Base-by-base conservation (phyloP, 2,113 vertebrate genomes). In the Aptenodytes forsteri region DNA sequence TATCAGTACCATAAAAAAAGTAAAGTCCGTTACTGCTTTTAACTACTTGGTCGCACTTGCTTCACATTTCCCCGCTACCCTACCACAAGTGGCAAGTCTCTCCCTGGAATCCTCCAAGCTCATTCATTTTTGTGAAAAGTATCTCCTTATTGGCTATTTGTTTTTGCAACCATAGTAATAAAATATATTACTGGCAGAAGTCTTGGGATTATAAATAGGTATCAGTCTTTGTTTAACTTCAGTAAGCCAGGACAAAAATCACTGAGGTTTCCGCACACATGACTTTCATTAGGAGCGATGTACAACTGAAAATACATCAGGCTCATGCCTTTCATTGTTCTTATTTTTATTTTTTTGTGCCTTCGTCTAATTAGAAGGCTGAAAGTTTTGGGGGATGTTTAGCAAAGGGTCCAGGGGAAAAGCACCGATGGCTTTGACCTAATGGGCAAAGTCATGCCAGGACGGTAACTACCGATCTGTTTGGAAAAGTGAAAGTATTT, bases 201-300 rank as follows among this genome's bases (percentile, higher is more conserved):
- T 29, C 76, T 87, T 0, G 1, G 27, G 36, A 81, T 95, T 91
- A 92, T 87, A 93, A 93, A 95, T 56, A 95, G 88, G 76, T 95
- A 89, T 87, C 65, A 52, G 67, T 58, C 42, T 83, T 86, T 87
- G 90, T 93, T 96, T 92, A 83, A 95, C 78, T 96, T 97, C 72
- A 65, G 83, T 93, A 87, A 96, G 61, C 38, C 72, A 82, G 69
- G 80, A 87, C 59, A 67, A 90, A 90, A 94, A 86, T 94, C 80
- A 87, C 66, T 78, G 72, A 83, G 72, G 72, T 81, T 95, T 96
- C 69, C 4, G 1, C 59, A 92, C 89, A 97, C 64, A 59, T 44
- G 55, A 92, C 65, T 95, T 67, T 54, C 79, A 90, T 93, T 90
- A 95, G 69, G 56, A 89, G 55, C 7, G 4, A 90, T 0, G 5